Base-by-base conservation (phyloP, 1,140 invertebrate genomes). In the Tribolium castaneum region DNA sequence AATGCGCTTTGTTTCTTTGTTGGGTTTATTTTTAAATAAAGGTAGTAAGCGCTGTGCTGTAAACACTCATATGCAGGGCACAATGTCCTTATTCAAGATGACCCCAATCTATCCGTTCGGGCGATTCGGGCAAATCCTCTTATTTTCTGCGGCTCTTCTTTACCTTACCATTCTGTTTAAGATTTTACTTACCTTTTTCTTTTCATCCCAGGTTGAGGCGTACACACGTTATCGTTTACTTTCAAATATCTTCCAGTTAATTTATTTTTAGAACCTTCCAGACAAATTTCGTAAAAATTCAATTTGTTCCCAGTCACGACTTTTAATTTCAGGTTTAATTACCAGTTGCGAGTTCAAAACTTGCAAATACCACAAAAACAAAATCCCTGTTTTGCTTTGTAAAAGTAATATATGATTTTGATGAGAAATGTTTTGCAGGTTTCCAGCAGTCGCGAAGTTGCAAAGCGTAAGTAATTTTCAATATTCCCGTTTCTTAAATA, bases 111-210 rank as follows among this genome's bases (percentile, higher is more conserved):
- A 66, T 59, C 59, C 59, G 25, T 66, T 35, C 59, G 7, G 30
- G 7, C 59, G 59, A 66, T 39, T 66, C 25, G 59, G 59, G 25
- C 45, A 66, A 66, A 66, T 66, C 59, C 59, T 66, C 59, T 66
- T 66, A 66, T 66, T 66, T 66, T 35, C 59, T 66, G 4, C 59
- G 59, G 59, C 54, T 66, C 59, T 66, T 30, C 30, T 12, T 66
- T 66, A 66, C 59, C 59, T 34, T 35, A 66, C 59, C 59, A 25
- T 66, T 66, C 59, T 30, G 45, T 14, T 66, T 34, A 30, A 66
- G 59, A 66, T 66, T 66, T 66, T 66, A 66, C 59, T 66, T 66
- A 66, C 59, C 59, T 66, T 66, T 66, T 66, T 14, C 59, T 66
- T 66, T 66, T 66, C 35, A 66, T 66, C 30, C 12, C n/a, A 12